These are phyloP conservation scores for Lepus townsendii DNA, from an alignment of 2,797 vertebrate genomes.

Conservation along the genomic window DNA sequence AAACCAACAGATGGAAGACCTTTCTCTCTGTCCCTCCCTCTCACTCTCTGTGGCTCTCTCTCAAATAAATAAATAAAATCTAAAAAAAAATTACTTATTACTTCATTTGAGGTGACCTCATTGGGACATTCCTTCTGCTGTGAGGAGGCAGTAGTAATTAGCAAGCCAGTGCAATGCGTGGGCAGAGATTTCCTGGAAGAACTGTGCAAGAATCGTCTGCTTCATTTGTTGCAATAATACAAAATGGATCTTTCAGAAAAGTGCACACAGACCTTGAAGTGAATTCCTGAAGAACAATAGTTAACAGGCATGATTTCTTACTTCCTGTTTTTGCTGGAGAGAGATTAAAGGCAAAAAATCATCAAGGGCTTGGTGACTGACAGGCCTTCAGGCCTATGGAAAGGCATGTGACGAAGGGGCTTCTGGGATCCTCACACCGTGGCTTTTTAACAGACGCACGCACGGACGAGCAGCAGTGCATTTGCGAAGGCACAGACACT, in stretches of 20 bases:
- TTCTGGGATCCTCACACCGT: background rate
- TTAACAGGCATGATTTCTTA: constrained; percentile 45
- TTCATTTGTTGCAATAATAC: constrained; percentile 27
- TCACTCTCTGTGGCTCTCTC: no score
- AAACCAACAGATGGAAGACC: no score
- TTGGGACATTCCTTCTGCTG: background rate
- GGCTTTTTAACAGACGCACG: constrained; percentile 6
- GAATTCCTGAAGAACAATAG: constrained; percentile 65
- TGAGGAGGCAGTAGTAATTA: constrained; percentile 9
- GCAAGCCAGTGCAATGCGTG: background rate
- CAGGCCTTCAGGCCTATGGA: background rate
- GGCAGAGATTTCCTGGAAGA: constrained; percentile 41
- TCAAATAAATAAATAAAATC: no score
- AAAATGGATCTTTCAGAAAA: constrained; percentile 60
- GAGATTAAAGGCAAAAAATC: background rate
- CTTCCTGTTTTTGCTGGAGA: constrained; percentile 54
- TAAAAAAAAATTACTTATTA: background rate
- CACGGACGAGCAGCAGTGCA: background rate
- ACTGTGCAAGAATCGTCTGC: background rate
- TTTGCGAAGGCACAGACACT: background rate
- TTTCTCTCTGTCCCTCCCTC: no score
- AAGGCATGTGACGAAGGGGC: background rate
- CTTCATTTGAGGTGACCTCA: background rate
- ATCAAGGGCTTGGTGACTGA: background rate
- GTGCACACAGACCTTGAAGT: constrained; percentile 27